Evolutionary conservation across 2,888 invertebrate species (phyloP), one percentile per base, ranked within the genome.

Genomic region (Galerucella pusilla): DNA sequence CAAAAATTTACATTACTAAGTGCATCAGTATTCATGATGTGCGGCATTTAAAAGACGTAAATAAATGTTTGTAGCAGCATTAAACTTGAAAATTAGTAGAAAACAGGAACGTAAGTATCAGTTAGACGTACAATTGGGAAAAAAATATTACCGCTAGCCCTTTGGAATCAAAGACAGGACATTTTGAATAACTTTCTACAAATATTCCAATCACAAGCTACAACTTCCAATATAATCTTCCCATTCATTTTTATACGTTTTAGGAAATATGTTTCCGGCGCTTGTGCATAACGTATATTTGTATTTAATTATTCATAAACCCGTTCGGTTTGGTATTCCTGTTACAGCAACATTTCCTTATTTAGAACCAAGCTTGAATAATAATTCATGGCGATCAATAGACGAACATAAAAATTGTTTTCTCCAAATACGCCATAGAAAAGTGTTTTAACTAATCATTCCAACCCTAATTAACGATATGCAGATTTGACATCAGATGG

Each of bases 251-350:
- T 68, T 69, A 69, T 65, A 65, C 65, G 65, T 54, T 64, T 65
- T 65, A 59, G 54, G 60, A 69, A 57, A 68, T 65, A 65, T 68
- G 74, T 68, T 69, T 64, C 74, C 57, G 25, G 69, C 59, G 65
- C 68, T 73, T 45, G 64, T 65, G 64, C 69, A 64, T 57, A 68
- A 68, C 64, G 68, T 74, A 74, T 69, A 65, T 68, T 73, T 69
- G 46, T 69, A 74, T 69, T 71, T 74, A 74, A 74, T 74, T 69
- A 74, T 74, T 74, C 74, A 74, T 63, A 46, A 69, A 65, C 52
- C 49, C 9, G 49, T 65, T 65, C 69, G 57, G 35, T 74, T 69
- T 64, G 60, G 69, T 69, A 74, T 74, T 74, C 69, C 68, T 64
- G 59, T 54, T 64, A 68, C 16, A 54, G 46, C 49, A 67, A 68